A percentile compares a stretch with the other conserved stretches of the same genome.
phyloP scores from a whole-genome alignment of 2,113 vertebrate species.

The Callithrix jacchus region DNA sequence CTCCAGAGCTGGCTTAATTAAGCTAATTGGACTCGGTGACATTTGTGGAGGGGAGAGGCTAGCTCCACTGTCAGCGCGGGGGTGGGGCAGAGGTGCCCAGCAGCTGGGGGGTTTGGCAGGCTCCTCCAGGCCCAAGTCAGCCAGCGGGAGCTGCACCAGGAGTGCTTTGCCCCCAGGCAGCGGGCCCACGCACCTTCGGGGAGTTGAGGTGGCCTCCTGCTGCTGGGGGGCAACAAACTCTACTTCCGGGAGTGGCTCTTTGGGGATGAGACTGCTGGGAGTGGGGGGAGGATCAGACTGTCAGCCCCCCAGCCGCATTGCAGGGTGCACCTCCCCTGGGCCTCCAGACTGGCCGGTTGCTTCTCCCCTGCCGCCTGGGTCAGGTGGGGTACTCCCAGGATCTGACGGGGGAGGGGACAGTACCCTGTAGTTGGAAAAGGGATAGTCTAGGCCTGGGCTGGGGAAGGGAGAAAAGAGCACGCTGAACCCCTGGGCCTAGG shows the following conservation, averaged over 20 bases:
- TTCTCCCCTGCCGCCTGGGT: constrained; percentile 6
- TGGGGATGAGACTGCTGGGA: background rate
- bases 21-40: constrained; percentile 77
- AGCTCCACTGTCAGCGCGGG: constrained; percentile 26
- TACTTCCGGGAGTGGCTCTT: background rate
- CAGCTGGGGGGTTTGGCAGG: background rate
- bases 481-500: background rate
- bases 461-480: background rate
- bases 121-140: background rate
- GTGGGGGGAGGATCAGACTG: background rate
- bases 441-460: background rate
- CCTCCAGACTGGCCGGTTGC: background rate
- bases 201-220: constrained; percentile 57
- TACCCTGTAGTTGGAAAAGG: background rate
- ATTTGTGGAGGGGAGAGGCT: constrained; percentile 76
- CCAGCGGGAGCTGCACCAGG: background rate
- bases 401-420: background rate
- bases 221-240: constrained; percentile 27
- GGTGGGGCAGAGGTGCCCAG: background rate
- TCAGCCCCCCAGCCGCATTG: constrained; percentile 76
- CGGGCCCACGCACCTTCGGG: constrained; percentile 50
- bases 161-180: constrained; percentile 56
- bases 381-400: background rate
- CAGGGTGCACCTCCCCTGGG: constrained; percentile 62
- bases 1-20: constrained; percentile 73